phyloP scores from a whole-genome alignment of 2,113 vertebrate genomes.

The Lagopus muta region DNA sequence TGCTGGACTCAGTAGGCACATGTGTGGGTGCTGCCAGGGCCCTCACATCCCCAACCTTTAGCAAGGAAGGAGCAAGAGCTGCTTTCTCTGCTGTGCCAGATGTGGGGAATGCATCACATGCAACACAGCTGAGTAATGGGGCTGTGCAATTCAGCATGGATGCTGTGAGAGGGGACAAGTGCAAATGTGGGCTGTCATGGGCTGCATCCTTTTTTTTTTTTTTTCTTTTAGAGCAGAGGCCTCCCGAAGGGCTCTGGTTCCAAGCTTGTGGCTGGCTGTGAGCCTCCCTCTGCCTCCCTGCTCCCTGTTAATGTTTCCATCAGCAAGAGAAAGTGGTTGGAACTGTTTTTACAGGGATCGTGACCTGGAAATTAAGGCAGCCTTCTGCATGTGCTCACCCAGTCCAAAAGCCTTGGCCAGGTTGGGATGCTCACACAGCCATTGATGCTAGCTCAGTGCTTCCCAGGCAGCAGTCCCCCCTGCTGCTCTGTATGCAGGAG shows the following conservation, averaged over 20 bases:
- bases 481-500: background rate
- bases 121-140: background rate
- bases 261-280: background rate
- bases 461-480: background rate
- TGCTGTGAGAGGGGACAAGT: background rate
- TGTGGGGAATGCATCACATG: background rate
- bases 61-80: background rate
- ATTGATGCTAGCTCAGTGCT: background rate
- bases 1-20: background rate
- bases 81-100: background rate
- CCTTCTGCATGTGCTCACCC: rapidly evolving
- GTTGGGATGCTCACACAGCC: background rate
- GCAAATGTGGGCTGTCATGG: rapidly evolving
- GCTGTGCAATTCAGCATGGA: background rate
- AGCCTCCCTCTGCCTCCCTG: background rate
- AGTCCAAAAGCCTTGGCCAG: background rate
- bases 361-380: background rate
- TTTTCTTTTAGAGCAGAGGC: background rate
- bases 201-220: background rate
- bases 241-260: background rate
- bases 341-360: background rate
- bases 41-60: background rate
- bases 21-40: background rate
- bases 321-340: background rate
- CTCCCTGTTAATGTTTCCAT: background rate